Percentiles rank a stretch among this genome's conserved stretches.
These are phyloP conservation scores for Pterostichus madidus DNA, from an alignment of 2,888 invertebrate genomes.

Conservation along the genomic window DNA sequence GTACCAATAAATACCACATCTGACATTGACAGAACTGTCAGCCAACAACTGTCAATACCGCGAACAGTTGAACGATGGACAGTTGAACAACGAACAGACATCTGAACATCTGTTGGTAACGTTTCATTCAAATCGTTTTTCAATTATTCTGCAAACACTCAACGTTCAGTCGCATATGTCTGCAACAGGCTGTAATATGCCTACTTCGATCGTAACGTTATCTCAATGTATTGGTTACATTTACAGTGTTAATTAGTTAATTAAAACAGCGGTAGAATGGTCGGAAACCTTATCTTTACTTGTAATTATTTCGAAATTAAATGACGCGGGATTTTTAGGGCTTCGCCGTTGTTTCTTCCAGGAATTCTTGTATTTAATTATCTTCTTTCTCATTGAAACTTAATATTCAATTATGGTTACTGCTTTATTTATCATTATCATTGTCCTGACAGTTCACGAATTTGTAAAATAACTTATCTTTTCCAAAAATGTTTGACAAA, in stretches of 20 bases:
- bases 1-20: too few relatives aligned
- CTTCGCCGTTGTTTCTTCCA: constrained; percentile 9
- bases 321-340: constrained; percentile 14
- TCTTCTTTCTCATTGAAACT: constrained; percentile 3
- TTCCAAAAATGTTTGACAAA: too few relatives aligned
- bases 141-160: constrained; percentile 46
- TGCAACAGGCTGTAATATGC: constrained; percentile 35
- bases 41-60: constrained; percentile 19
- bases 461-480: too few relatives aligned
- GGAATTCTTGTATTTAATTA: constrained; percentile 31
- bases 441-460: too few relatives aligned
- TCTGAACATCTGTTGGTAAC: constrained; percentile 49
- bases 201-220: constrained; percentile 15
- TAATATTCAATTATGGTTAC: constrained; percentile 5
- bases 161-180: constrained; percentile 22
- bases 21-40: constrained; percentile 18
- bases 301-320: constrained; percentile 41
- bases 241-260: constrained; percentile 51
- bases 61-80: constrained; percentile 35
- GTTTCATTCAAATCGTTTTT: constrained; percentile 50
- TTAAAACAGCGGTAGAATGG: constrained; percentile 18
- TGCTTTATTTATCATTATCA: too few relatives aligned
- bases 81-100: constrained; percentile 32
- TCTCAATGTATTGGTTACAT: constrained; percentile 22
- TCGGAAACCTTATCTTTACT: constrained; percentile 28